Conservation (phyloP, 2,797 vertebrate species). For the Menidia menidia region DNA sequence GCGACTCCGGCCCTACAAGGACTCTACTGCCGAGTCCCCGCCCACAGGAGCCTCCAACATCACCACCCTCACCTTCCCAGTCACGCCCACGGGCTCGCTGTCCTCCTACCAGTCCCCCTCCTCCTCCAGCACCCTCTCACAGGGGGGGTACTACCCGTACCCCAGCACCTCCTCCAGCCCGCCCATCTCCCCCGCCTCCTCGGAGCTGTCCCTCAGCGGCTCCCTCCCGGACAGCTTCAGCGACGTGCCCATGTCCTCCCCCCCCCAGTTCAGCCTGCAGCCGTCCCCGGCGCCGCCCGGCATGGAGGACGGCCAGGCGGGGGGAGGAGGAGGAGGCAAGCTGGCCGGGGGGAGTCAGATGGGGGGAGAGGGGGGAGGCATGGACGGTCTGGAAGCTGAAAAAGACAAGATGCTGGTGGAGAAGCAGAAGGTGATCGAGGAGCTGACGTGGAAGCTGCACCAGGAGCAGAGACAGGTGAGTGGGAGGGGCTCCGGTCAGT, state of each 20-base stretch:
- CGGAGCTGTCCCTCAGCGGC: conserved; percentile 91
- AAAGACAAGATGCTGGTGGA: conserved; percentile 99
- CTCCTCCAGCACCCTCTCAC: conserved; percentile 86
- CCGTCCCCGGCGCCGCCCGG: conserved; percentile 85
- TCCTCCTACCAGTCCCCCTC: conserved; percentile 90
- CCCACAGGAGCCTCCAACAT: conserved; percentile 89
- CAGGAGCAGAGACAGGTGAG: conserved; percentile 93
- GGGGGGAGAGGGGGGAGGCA: conserved; percentile 74
- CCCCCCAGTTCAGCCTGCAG: conserved; percentile 88
- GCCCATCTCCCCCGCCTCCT: conserved; percentile 95
- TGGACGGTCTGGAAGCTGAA: conserved; percentile 88
- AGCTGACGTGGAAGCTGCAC: conserved; percentile 96
- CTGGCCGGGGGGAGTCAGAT: conserved; percentile 77
- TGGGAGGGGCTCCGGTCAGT: background rate
- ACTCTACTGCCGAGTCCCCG: conserved; percentile 77
- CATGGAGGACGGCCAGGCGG: conserved; percentile 85
- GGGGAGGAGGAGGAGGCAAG: conserved; percentile 57
- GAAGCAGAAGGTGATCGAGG: conserved; percentile 98
- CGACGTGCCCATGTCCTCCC: conserved; percentile 92
- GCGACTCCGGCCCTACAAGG: conserved; percentile 92
- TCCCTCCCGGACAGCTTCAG: conserved; percentile 95
- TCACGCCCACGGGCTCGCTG: conserved; percentile 87
- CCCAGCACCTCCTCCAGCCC: conserved; percentile 96
- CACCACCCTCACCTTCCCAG: conserved; percentile 92
- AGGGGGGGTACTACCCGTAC: conserved; percentile 91